Conservation (phyloP, 2,113 vertebrate species). For the Colinus virginianus region DNA sequence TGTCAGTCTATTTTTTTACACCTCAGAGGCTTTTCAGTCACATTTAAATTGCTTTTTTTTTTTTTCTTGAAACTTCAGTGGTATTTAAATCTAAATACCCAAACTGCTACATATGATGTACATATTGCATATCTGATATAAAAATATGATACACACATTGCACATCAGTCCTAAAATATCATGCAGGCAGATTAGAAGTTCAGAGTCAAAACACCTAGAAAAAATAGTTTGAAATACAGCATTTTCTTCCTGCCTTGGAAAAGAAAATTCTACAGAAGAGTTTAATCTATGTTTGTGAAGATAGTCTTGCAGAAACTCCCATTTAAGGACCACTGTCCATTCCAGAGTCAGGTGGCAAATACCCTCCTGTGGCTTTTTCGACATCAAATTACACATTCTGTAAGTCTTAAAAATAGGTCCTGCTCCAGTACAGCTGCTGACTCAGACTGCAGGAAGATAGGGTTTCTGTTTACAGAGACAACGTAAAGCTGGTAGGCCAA, state of each 20-base stretch:
- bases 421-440: conserved; percentile 71
- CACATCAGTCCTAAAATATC: neutral
- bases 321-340: conserved; percentile 13
- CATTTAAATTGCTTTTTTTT: neutral
- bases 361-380: neutral
- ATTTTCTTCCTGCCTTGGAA: neutral
- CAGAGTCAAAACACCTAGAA: neutral
- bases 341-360: conserved; percentile 68
- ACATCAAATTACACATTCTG: conserved; percentile 62
- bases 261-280: neutral
- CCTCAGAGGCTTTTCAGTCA: neutral
- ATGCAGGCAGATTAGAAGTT: neutral
- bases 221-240: neutral
- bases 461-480: conserved; percentile 70
- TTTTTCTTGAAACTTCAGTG: neutral
- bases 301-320: neutral
- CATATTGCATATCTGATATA: neutral
- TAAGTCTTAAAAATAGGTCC: conserved; percentile 32
- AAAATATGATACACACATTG: neutral
- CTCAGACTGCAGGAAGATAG: conserved; percentile 52
- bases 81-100: neutral
- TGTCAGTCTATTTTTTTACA: neutral
- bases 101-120: neutral
- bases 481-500: conserved; percentile 39
- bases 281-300: neutral